phyloP scores from a whole-genome alignment of 2,797 vertebrate species.

The Sebastes kiyomatsui region DNA sequence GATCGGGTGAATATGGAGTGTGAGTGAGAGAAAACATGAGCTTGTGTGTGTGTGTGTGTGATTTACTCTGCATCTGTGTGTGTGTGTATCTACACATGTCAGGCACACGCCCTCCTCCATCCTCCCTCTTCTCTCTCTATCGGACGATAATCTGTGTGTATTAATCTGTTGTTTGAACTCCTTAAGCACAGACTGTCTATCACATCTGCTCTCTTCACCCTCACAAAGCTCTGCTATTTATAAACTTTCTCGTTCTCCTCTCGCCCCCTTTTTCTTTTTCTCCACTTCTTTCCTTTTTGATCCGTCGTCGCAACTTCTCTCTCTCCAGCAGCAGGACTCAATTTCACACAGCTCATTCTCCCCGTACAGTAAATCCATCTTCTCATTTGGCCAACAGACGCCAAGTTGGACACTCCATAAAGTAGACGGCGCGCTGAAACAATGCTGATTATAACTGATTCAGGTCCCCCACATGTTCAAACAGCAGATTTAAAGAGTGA shows the following conservation, averaged over 20 bases:
- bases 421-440: background rate
- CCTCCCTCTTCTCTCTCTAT: slow-evolving; percentile 6
- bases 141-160: slow-evolving; percentile 82
- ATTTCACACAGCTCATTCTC: slow-evolving; percentile 30
- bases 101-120: background rate
- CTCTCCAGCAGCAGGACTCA: slow-evolving; percentile 17
- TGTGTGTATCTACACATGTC: slow-evolving; percentile 39
- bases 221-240: slow-evolving; percentile 77
- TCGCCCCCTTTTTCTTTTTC: slow-evolving; percentile 3
- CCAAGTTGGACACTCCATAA: slow-evolving; percentile 21
- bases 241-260: slow-evolving; percentile 49
- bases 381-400: slow-evolving; percentile 31
- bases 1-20: background rate
- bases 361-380: slow-evolving; percentile 41
- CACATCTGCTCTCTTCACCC: slow-evolving; percentile 86
- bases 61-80: slow-evolving; percentile 29
- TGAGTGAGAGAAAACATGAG: slow-evolving; percentile 16
- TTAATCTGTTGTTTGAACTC: slow-evolving; percentile 88
- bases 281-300: slow-evolving; percentile 26
- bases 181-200: slow-evolving; percentile 83
- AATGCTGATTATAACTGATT: background rate
- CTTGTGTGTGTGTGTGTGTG: background rate
- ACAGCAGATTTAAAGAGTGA: background rate
- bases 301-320: slow-evolving; percentile 3
- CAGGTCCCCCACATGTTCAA: background rate